These are phyloP conservation scores for Drosophila nigromelanica DNA, from an alignment of 1,140 invertebrate genomes.

Conservation along the genomic window DNA sequence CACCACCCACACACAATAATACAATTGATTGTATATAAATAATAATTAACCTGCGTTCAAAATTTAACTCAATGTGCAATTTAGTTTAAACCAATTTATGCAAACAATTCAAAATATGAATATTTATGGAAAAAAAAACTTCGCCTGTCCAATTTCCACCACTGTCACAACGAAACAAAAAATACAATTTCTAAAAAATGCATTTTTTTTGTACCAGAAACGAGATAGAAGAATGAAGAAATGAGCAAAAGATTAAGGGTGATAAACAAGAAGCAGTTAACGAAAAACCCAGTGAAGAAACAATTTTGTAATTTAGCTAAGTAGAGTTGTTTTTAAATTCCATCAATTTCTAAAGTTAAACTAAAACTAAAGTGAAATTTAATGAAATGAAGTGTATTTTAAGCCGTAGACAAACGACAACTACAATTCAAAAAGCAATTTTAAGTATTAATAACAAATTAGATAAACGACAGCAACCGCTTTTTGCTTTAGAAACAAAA, in stretches of 20 bases:
- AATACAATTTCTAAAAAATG: conserved; percentile 28
- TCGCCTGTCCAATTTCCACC: conserved; percentile 30
- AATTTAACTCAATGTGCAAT: conserved; percentile 81
- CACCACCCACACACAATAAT: conserved; percentile 41
- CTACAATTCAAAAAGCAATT: conserved; percentile 75
- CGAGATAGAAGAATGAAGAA: conserved; percentile 12
- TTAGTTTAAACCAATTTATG: conserved; percentile 70
- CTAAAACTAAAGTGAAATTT: conserved; percentile 12
- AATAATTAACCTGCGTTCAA: conserved; percentile 74
- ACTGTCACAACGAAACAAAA: conserved; percentile 47
- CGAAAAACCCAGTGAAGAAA: conserved; percentile 45
- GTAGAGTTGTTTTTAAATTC: conserved; percentile 45
- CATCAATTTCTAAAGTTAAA: conserved; percentile 7
- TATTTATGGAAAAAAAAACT: conserved; percentile 13
- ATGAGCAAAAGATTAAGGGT: conserved; percentile 11
- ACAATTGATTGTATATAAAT: conserved; percentile 77
- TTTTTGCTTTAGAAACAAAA: conserved; percentile 62
- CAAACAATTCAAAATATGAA: conserved; percentile 9
- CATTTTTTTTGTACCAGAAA: conserved; percentile 45
- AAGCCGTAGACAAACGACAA: conserved; percentile 46
- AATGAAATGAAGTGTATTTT: conserved; percentile 34
- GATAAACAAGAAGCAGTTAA: conserved; percentile 16
- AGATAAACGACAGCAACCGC: conserved; percentile 60
- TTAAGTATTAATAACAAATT: conserved; percentile 78
- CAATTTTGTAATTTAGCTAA: conserved; percentile 51